Evolutionary conservation across 1,140 invertebrate genomes (phyloP).

Genomic region (Portunus trituberculatus): DNA sequence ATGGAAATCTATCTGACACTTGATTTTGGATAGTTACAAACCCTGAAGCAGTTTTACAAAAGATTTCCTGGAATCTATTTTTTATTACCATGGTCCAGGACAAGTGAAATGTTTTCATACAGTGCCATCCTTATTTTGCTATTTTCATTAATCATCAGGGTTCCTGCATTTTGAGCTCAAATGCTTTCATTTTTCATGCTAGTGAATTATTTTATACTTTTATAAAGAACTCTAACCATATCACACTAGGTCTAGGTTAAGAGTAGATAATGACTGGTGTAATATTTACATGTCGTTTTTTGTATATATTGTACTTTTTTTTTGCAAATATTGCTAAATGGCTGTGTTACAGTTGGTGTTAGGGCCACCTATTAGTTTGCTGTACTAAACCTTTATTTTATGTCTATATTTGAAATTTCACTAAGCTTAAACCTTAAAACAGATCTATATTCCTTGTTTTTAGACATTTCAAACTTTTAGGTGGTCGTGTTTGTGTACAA

Average conservation of each 20-base stretch:
- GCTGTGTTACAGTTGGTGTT: slow-evolving; percentile 68
- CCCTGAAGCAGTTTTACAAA: not conserved
- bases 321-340: slow-evolving; percentile 73
- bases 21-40: not conserved
- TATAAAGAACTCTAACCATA: slow-evolving; percentile 71
- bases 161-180: not conserved
- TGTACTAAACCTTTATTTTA: not conserved
- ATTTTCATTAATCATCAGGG: not conserved
- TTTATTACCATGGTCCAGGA: not conserved
- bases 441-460: not conserved
- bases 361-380: slow-evolving; percentile 42
- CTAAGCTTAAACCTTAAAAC: not conserved
- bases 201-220: slow-evolving; percentile 72
- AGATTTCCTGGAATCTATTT: not conserved
- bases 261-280: slow-evolving; percentile 39
- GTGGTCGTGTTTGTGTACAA: slow-evolving; percentile 64
- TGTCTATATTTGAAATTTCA: not conserved
- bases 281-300: slow-evolving; percentile 48
- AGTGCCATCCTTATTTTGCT: slow-evolving; percentile 61
- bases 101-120: slow-evolving; percentile 31
- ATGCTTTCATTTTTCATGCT: slow-evolving; percentile 44
- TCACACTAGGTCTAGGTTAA: slow-evolving; percentile 60
- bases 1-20: not conserved
- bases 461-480: slow-evolving; percentile 10
- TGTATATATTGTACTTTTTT: slow-evolving; percentile 65